Base-by-base conservation (phyloP, 1,140 invertebrate species). In the Trachelipus rathkii region DNA sequence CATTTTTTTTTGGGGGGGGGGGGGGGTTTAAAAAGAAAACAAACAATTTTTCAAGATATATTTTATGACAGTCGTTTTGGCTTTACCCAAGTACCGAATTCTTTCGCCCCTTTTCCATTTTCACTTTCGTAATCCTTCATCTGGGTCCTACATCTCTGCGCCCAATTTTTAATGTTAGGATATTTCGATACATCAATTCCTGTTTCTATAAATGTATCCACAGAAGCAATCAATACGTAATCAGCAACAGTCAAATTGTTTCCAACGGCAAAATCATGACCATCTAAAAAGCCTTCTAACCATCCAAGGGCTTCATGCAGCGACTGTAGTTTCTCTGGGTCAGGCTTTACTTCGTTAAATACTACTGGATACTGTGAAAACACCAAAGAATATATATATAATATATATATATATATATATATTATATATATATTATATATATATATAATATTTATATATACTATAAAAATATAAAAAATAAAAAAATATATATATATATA, bases 71-170 rank as follows among this genome's bases (percentile, higher is more conserved):
- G 6, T n/a, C n/a, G n/a, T 33, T 33, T 33, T 33, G 33, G 33
- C 33, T 33, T 33, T 3, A 33, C 33, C 33, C 33, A 33, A 33
- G 33, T 6, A 33, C 33, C 33, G 33, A 33, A 33, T 6, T 33
- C 33, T 6, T 33, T 33, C 33, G 33, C 33, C 33, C 33, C 33
- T 33, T 33, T 33, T 33, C 33, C 33, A 33, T 33, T 33, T 6
- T 66, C 21, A 66, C 60, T 90, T 79, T 89, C 87, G 84, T 92
- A 93, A 33, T 89, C 91, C 4, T 90, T 89, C 11, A 90, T 88
- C 4, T 88, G 87, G 44, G 84, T 85, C 84, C 91, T 91, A 44
- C 90, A 90, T 67, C 87, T 85, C 13, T 88, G 85, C 60, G 90
- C 84, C 91, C 92, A 93, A 11, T 84, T 84, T 10, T 85, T 80